Evolutionary conservation across 2,888 invertebrate genomes (phyloP).

Genomic region (Alviniconcha strummeri): DNA sequence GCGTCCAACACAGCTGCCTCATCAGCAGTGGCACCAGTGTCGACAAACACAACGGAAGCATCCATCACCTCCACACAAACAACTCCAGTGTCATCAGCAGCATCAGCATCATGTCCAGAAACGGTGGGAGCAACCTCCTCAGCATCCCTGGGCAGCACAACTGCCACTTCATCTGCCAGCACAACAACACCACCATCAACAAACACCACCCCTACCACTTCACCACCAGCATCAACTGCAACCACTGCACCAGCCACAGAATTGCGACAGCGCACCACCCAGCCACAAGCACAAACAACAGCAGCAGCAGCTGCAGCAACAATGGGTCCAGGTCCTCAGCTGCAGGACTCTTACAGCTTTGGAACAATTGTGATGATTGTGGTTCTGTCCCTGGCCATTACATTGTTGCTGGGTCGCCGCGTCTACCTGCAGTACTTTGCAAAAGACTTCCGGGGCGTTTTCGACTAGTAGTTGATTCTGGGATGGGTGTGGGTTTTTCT

Average conservation of each 20-base stretch:
- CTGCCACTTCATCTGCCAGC: background rate
- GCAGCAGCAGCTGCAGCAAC: background rate
- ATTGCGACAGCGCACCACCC: background rate
- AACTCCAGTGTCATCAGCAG: constrained; percentile 3
- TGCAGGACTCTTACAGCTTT: constrained; percentile 9
- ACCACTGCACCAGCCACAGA: background rate
- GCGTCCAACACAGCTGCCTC: background rate
- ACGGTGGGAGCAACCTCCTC: constrained; percentile 5
- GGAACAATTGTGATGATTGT: constrained; percentile 41
- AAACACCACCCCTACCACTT: background rate
- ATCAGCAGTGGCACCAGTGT: background rate
- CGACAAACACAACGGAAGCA: constrained; percentile 3
- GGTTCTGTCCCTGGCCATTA: constrained; percentile 42
- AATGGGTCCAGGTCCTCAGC: background rate
- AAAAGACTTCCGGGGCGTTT: background rate
- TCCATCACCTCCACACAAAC: background rate
- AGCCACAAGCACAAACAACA: background rate
- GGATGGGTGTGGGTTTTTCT: too few relatives aligned
- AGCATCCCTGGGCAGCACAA: background rate
- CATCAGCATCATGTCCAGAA: background rate
- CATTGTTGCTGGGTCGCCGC: constrained; percentile 43
- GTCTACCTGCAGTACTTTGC: constrained; percentile 26
- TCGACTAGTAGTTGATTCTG: background rate
- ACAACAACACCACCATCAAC: background rate
- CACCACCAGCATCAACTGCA: background rate